Conservation (phyloP, 2,113 vertebrate genomes). For the Castor canadensis region DNA sequence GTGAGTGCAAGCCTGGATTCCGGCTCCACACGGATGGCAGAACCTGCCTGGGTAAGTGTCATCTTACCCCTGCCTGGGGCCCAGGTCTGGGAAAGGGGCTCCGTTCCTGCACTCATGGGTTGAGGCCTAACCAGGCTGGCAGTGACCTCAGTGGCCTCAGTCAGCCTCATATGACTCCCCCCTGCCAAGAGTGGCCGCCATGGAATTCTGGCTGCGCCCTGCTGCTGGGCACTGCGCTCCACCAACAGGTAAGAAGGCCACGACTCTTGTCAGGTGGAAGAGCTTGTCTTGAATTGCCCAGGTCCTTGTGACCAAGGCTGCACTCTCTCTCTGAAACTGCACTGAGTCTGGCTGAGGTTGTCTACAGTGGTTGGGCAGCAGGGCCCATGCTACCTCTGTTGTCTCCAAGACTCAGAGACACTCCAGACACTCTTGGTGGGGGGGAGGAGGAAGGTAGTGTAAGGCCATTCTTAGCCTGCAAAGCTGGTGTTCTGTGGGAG, state of each 20-base stretch:
- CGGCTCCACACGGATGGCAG: constrained; percentile 93
- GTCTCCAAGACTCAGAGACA: neutral
- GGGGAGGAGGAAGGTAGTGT: rapidly evolving
- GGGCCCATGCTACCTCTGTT: neutral
- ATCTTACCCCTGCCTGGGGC: neutral
- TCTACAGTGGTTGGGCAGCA: neutral
- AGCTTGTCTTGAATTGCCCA: rapidly evolving
- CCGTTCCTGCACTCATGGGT: rapidly evolving
- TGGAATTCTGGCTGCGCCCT: neutral
- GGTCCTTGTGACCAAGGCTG: neutral
- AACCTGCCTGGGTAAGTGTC: constrained; percentile 93
- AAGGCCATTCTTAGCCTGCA: neutral
- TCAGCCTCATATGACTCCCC: rapidly evolving
- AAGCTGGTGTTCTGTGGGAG: neutral
- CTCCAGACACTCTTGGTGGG: rapidly evolving
- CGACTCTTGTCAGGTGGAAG: neutral
- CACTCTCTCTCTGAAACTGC: neutral
- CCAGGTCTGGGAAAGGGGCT: too few species aligned
- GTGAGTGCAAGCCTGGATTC: constrained; percentile 90
- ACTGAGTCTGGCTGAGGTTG: neutral
- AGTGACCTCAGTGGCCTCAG: neutral
- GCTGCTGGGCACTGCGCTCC: rapidly evolving
- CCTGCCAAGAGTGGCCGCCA: rapidly evolving
- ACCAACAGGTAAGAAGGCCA: rapidly evolving
- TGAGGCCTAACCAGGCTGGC: neutral